Evolutionary conservation across 2,113 vertebrate species (phyloP).

Genomic region (Leucopsar rothschildi): DNA sequence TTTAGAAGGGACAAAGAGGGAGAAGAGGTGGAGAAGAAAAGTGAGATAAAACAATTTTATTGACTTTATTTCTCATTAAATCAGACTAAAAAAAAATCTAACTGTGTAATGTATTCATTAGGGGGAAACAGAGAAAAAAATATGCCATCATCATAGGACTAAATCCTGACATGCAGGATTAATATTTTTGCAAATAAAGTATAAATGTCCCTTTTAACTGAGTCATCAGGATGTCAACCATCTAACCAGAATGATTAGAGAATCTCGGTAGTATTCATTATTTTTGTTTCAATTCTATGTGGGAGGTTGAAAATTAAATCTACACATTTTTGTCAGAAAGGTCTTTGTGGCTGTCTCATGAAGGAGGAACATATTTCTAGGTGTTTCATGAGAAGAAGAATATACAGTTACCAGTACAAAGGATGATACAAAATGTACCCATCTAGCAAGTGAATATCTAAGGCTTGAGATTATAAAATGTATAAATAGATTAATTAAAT

Average conservation of each 20-base stretch:
- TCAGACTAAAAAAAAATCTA: background rate
- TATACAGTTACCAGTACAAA: background rate
- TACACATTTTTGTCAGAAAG: background rate
- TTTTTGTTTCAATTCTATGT: background rate
- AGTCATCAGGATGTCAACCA: background rate
- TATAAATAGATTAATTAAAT: background rate
- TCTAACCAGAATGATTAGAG: background rate
- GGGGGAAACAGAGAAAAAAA: background rate
- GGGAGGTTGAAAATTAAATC: background rate
- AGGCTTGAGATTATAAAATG: background rate
- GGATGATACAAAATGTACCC: background rate
- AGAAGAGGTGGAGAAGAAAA: background rate
- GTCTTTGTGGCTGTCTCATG: background rate
- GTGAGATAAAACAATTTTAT: background rate
- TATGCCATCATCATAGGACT: background rate
- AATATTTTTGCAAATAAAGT: background rate
- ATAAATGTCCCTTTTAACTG: background rate
- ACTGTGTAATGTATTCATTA: background rate
- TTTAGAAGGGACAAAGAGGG: background rate
- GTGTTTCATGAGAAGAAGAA: background rate
- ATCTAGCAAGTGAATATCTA: background rate
- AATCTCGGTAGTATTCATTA: background rate
- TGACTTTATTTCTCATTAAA: background rate
- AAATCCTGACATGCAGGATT: background rate
- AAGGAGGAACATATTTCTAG: background rate